Evolutionary conservation across 2,888 invertebrate species (phyloP), one percentile per base, ranked within the genome.

Genomic region (Eueremaeus valkanovi): DNA sequence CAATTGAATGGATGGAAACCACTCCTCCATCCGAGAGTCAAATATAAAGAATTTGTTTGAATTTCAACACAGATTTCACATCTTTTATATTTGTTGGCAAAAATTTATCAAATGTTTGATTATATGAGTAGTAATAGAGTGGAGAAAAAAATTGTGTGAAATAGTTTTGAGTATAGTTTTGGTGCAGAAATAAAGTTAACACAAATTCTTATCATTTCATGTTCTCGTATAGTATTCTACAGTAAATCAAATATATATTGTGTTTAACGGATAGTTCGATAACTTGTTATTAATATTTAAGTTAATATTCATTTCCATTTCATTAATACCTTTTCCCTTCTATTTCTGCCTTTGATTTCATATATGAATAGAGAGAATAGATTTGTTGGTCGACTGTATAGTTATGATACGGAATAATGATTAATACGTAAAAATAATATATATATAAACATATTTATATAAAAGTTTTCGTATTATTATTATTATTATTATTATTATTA

Each of bases 221-320:
- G n/a, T n/a, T n/a, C n/a, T 45, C 6, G 11, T 45, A 45, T 45
- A 45, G 45, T 45, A 18, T 45, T 45, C 11, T 8, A 36, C 36
- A 36, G 36, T 36, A 45, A 13, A 45, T 45, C 9, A 3, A 45
- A 45, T 45, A 45, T 13, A 16, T 16, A 16, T 45, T 36, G 6
- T 36, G 6, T 8, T 11, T 36, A 36, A 36, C 11, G 36, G 36
- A 36, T 11, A 36, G 36, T 36, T 36, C 36, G 36, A 36, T 11
- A 11, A 36, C 5, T 36, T 36, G 36, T 36, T 36, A 8, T 36
- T 11, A 11, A 5, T 36, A 36, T 36, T 51, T 51, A 58, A 58
- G 58, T 58, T 58, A 33, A 63, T 33, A 63, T 33, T 63, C 61
- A 63, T 63, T 63, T 63, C 61, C 61, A 61, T 61, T 6, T 63